These are phyloP conservation scores for Grantiella picta DNA, from an alignment of 2,113 vertebrate genomes.

Conservation along the genomic window DNA sequence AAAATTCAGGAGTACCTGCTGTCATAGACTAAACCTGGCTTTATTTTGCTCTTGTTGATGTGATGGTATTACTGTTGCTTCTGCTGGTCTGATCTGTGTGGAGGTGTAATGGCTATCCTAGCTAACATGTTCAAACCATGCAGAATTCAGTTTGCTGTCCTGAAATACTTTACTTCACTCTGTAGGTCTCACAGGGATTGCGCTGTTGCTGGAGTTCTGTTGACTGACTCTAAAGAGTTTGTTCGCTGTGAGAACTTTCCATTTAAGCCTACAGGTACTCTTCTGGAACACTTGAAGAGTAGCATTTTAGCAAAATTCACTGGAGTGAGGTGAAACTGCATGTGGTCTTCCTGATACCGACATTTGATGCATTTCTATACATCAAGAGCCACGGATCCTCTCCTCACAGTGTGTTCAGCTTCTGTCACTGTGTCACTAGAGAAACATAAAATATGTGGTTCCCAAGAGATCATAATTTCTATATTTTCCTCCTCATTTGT, in stretches of 20 bases:
- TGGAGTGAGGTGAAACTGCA: not conserved
- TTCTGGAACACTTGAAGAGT: not conserved
- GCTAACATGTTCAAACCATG: fast-evolving
- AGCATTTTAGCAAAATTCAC: not conserved
- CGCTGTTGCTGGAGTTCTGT: not conserved
- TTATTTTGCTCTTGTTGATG: not conserved
- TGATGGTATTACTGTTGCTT: not conserved
- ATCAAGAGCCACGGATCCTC: not conserved
- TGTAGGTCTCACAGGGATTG: not conserved
- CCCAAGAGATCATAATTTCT: not conserved
- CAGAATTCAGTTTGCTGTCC: not conserved
- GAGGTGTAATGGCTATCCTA: not conserved
- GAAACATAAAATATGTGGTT: not conserved
- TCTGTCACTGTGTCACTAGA: not conserved
- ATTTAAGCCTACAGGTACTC: not conserved
- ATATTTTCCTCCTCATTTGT: not conserved
- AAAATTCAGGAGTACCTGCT: not conserved
- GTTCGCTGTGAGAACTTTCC: not conserved
- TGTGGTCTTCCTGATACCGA: not conserved
- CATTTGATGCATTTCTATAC: not conserved
- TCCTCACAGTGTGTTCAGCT: not conserved
- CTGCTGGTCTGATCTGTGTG: not conserved
- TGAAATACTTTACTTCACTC: not conserved
- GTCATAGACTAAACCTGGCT: not conserved
- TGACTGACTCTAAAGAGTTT: not conserved